These are phyloP conservation scores for Calycopis cecrops DNA, from an alignment of 1,140 invertebrate genomes.

Conservation along the genomic window DNA sequence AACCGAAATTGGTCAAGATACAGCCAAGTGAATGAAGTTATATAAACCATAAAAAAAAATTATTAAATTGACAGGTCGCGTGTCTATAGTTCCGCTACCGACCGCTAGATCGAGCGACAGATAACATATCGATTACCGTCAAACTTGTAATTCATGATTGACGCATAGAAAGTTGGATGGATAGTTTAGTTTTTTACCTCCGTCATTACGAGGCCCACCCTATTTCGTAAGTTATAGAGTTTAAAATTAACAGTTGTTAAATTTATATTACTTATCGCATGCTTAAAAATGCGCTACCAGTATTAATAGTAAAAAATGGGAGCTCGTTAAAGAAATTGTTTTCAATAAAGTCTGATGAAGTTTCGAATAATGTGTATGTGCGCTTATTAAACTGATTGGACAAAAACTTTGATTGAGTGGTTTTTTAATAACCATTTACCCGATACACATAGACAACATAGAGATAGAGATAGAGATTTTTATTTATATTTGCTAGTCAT, in stretches of 20 bases:
- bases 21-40: not conserved
- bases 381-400: constrained; percentile 26
- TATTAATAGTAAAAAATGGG: constrained; percentile 42
- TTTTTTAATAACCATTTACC: constrained; percentile 20
- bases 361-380: constrained; percentile 19
- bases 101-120: constrained; percentile 50
- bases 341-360: constrained; percentile 35
- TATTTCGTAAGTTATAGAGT: constrained; percentile 22
- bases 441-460: not conserved
- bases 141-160: constrained; percentile 48
- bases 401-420: constrained; percentile 20
- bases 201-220: constrained; percentile 2
- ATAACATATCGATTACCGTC: constrained; percentile 58
- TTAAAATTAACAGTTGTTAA: constrained; percentile 15
- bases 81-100: constrained; percentile 37
- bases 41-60: constrained; percentile 16
- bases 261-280: constrained; percentile 10
- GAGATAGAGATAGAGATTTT: too few relatives aligned
- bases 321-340: constrained; percentile 54
- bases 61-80: constrained; percentile 33
- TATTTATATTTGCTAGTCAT: too few relatives aligned
- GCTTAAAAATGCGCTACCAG: constrained; percentile 41
- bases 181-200: constrained; percentile 14
- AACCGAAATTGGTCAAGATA: not conserved
- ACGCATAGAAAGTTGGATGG: constrained; percentile 50